phyloP scores from a whole-genome alignment of 2,113 vertebrate species.

The Tyrannus savana region DNA sequence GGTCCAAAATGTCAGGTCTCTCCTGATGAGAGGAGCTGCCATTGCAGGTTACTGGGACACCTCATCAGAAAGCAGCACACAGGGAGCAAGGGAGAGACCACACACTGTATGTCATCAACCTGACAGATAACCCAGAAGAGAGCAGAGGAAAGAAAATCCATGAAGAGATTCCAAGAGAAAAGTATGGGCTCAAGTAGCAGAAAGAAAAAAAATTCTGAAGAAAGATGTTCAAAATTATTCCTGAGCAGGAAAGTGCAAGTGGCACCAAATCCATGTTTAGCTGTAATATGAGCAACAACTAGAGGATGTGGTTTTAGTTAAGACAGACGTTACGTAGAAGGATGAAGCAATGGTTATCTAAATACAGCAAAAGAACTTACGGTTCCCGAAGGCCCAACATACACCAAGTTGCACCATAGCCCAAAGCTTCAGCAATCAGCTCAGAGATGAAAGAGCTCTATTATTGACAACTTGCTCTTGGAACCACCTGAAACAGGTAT shows the following conservation, averaged over 20 bases:
- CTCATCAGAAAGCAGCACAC: not conserved
- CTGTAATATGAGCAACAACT: conserved; percentile 12
- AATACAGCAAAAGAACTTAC: not conserved
- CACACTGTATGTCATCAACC: not conserved
- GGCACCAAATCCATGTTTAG: conserved; percentile 29
- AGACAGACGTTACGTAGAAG: conserved; percentile 28
- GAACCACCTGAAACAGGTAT: not conserved
- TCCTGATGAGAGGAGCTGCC: fast-evolving
- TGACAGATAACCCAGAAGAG: not conserved
- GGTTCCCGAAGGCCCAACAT: not conserved
- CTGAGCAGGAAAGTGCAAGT: conserved; percentile 1
- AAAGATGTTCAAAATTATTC: not conserved
- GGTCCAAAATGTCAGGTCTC: not conserved
- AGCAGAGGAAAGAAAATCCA: not conserved
- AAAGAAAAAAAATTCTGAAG: not conserved
- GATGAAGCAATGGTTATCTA: conserved; percentile 39
- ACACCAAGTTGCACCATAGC: not conserved
- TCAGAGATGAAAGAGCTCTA: not conserved
- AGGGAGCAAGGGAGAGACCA: not conserved
- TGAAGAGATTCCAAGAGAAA: not conserved
- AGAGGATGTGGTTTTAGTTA: conserved; percentile 64
- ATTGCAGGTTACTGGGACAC: not conserved
- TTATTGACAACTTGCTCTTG: not conserved
- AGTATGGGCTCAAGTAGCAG: not conserved
- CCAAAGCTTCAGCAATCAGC: not conserved